A percentile compares a stretch with the other conserved stretches of the same genome.
Conservation (phyloP, 2,113 vertebrate genomes). For the Bombycilla garrulus region DNA sequence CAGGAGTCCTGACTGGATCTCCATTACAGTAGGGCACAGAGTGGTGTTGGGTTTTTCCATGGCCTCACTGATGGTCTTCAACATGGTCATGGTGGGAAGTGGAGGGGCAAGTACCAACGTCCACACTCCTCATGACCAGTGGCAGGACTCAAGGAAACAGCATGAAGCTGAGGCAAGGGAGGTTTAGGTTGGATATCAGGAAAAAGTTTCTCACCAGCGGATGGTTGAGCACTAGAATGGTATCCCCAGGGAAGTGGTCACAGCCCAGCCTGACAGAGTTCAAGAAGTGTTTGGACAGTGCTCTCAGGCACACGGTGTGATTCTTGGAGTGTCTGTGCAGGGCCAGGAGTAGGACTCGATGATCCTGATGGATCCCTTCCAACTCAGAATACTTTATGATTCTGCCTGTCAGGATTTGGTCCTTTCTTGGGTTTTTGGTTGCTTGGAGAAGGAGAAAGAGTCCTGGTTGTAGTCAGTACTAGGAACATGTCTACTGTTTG, state of each 20-base stretch:
- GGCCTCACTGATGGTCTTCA: not conserved
- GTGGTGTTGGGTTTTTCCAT: not conserved
- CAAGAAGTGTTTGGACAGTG: not conserved
- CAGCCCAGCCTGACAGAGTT: not conserved
- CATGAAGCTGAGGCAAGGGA: not conserved
- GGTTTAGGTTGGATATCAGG: not conserved
- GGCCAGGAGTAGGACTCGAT: not conserved
- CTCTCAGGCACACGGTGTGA: not conserved
- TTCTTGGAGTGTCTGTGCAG: not conserved
- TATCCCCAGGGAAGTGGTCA: not conserved
- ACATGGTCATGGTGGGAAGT: not conserved
- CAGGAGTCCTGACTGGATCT: not conserved
- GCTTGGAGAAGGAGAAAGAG: not conserved
- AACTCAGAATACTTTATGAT: not conserved
- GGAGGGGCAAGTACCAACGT: not conserved
- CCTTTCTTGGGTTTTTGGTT: not conserved
- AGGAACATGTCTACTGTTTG: not conserved
- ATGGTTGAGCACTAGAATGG: not conserved
- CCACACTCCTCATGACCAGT: not conserved
- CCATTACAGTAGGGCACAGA: not conserved
- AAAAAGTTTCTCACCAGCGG: not conserved
- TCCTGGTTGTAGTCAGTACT: not conserved
- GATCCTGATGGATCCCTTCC: not conserved
- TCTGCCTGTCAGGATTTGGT: not conserved
- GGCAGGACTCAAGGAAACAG: not conserved